Evolutionary conservation across 2,888 invertebrate genomes (phyloP), one percentile per base, ranked within the genome.

Genomic region (Drosophila mettleri): DNA sequence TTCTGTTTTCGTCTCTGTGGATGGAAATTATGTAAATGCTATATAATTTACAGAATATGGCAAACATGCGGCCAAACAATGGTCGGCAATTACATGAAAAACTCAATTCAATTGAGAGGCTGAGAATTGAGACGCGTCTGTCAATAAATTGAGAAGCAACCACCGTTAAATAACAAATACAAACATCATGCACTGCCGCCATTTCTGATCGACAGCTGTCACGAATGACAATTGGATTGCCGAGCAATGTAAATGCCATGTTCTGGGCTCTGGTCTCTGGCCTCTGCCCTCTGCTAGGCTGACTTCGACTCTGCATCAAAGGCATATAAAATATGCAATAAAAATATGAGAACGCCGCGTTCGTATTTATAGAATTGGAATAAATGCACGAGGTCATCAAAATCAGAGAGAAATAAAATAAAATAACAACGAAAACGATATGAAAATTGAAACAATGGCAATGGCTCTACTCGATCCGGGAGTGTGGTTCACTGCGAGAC

Each of bases 121-220:
- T 20, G 54, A 43, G 61, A 64, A 58, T 45, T 58, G 61, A 39
- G 75, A 62, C 16, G 60, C 51, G 54, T 51, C 69, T 72, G 73
- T 69, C 80, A 78, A 78, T 78, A 61, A 61, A 70, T 77, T 63
- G 65, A 33, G 63, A 81, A 69, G 55, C 83, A 83, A 86, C 77
- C 86, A 76, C 80, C 79, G 64, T 62, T 51, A 74, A 64, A 73
- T 65, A 59, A 59, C 12, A 51, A 58, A 49, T 57, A 52, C 18
- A 54, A 64, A 61, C 29, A 54, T 27, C 68, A 63, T 77, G 68
- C 75, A 74, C 75, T 76, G 74, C 85, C 89, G 89, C 87, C 89
- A 88, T 87, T 88, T 80, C 80, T 86, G 90, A 90, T 90, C 89
- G 90, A 90, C 90, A 90, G 91, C 89, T 91, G 89, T 86, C 89